These are phyloP conservation scores for Serilophus lunatus DNA, from an alignment of 2,113 vertebrate genomes.

Conservation along the genomic window DNA sequence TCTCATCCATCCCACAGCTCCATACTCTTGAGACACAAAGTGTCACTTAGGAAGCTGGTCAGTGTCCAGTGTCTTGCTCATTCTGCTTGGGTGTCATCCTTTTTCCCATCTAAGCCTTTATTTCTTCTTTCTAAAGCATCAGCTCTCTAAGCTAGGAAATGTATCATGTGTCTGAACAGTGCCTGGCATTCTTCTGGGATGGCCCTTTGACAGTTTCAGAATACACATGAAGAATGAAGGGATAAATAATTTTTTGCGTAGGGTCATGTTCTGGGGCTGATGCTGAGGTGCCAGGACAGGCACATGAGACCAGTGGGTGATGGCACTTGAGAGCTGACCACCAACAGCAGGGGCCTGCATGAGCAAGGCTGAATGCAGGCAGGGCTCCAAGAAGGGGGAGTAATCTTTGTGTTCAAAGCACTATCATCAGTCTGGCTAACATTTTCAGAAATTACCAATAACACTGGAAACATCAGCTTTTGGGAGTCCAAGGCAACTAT, in stretches of 20 bases:
- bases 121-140: neutral
- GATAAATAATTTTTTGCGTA: neutral
- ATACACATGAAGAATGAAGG: neutral
- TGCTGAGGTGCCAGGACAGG: neutral
- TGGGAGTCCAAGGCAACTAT: neutral
- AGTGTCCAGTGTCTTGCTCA: neutral
- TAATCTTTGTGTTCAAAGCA: neutral
- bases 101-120: neutral
- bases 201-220: neutral
- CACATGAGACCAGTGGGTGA: neutral
- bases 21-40: neutral
- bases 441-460: neutral
- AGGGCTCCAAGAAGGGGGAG: neutral
- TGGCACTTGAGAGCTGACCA: accelerated
- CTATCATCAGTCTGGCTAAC: neutral
- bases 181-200: neutral
- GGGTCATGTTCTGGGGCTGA: neutral
- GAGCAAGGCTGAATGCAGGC: neutral
- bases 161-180: neutral
- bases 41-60: neutral
- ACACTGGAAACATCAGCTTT: neutral
- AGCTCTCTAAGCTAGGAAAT: neutral
- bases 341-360: accelerated
- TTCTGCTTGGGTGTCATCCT: neutral
- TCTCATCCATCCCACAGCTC: neutral